phyloP scores from a whole-genome alignment of 2,113 vertebrate genomes.

The Excalfactoria chinensis region DNA sequence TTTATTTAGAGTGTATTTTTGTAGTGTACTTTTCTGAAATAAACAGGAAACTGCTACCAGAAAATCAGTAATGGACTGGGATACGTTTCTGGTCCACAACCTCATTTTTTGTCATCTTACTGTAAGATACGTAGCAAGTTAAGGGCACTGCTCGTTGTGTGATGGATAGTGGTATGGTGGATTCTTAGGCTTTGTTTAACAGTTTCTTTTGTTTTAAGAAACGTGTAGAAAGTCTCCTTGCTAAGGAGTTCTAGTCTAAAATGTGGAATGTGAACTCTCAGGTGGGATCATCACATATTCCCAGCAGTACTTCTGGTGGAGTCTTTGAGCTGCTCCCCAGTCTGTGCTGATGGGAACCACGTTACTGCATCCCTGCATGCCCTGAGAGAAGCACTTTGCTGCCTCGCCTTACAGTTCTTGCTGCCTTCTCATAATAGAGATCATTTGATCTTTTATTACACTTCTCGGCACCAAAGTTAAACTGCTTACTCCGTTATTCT shows the following conservation, averaged over 20 bases:
- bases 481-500: neutral
- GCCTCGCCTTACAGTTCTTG: accelerated
- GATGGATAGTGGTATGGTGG: neutral
- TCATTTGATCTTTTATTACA: neutral
- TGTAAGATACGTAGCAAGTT: neutral
- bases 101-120: neutral
- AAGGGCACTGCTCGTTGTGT: neutral
- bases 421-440: neutral
- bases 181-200: neutral
- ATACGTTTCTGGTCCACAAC: neutral
- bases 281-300: neutral
- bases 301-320: neutral
- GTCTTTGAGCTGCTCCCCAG: neutral
- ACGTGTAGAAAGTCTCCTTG: neutral
- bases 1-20: neutral
- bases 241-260: neutral
- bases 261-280: neutral
- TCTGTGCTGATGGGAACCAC: neutral
- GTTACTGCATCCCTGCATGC: neutral
- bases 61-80: neutral
- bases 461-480: neutral
- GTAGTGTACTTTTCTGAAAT: neutral
- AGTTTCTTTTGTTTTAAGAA: neutral
- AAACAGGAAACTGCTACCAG: neutral
- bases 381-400: neutral